A percentile compares a stretch with the other conserved stretches of the same genome.
Evolutionary conservation across 2,888 invertebrate genomes (phyloP).

Genomic region (Petrolisthes cinctipes): DNA sequence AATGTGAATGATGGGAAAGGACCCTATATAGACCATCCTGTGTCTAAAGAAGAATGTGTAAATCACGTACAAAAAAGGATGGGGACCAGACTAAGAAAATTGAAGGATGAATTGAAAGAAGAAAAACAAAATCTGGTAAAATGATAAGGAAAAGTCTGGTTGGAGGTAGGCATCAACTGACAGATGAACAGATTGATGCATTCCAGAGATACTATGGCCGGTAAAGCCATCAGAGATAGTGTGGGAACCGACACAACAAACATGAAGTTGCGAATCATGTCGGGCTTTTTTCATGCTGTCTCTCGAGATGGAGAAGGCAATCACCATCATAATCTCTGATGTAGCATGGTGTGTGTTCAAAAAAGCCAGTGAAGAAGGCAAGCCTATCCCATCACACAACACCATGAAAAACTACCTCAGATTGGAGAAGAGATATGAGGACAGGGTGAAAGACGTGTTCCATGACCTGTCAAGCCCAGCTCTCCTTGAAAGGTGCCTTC

Average conservation of each 20-base stretch:
- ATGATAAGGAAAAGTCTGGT: not conserved
- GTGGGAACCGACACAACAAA: not conserved
- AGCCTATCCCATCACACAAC: conserved; percentile 6
- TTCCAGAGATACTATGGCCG: conserved; percentile 7
- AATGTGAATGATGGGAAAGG: not conserved
- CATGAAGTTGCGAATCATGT: conserved; percentile 4
- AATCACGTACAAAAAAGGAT: not conserved
- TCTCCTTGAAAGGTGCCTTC: conserved; percentile 9
- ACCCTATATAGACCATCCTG: not conserved
- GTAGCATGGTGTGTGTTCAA: conserved; percentile 15
- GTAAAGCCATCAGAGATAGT: conserved; percentile 17
- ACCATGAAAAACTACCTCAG: conserved; percentile 16
- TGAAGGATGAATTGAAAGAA: conserved; percentile 4
- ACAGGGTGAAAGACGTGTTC: not conserved
- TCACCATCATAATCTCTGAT: conserved; percentile 5
- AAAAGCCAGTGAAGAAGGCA: not conserved
- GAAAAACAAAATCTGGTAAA: not conserved
- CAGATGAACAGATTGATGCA: not conserved
- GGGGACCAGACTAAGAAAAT: too few relatives aligned
- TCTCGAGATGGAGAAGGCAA: conserved; percentile 22
- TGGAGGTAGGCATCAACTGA: conserved; percentile 2
- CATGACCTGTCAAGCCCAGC: conserved; percentile 7
- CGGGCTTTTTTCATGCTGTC: conserved; percentile 6
- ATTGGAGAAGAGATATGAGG: conserved; percentile 12
- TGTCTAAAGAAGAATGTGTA: not conserved